A percentile compares a stretch with the other conserved stretches of the same genome.
Evolutionary conservation across 2,888 invertebrate genomes (phyloP).

Genomic region (Heliconius erato): DNA sequence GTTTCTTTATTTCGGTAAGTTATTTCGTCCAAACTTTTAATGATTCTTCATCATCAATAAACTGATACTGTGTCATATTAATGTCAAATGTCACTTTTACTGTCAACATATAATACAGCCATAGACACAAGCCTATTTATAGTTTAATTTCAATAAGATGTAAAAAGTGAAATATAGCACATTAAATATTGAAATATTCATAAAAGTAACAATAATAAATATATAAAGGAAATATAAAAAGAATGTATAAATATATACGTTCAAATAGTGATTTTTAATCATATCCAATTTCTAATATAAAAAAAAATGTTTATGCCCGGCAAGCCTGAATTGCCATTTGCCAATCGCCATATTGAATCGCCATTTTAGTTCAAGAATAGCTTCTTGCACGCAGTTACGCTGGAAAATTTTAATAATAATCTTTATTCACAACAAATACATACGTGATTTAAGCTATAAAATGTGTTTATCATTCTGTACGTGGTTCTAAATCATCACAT

Average conservation of each 20-base stretch:
- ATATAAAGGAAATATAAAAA: not conserved
- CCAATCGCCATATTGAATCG: constrained; percentile 27
- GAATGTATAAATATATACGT: not conserved
- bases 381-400: constrained; percentile 34
- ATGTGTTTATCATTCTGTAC: constrained; percentile 64
- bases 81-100: constrained; percentile 29
- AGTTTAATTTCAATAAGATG: not conserved
- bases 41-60: constrained; percentile 29
- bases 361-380: constrained; percentile 46
- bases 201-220: not conserved
- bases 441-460: constrained; percentile 61
- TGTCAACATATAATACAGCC: not conserved
- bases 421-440: constrained; percentile 21
- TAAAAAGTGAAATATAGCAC: not conserved
- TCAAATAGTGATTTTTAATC: not conserved
- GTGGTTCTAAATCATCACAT: constrained; percentile 65
- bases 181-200: not conserved
- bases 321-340: not conserved
- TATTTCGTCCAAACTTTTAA: not conserved
- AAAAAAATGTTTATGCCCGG: not conserved
- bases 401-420: constrained; percentile 8
- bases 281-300: not conserved
- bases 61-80: constrained; percentile 21
- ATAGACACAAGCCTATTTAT: not conserved
- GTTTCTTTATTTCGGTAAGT: not conserved